Evolutionary conservation across 2,888 invertebrate species (phyloP).

Genomic region (Thera britannica): DNA sequence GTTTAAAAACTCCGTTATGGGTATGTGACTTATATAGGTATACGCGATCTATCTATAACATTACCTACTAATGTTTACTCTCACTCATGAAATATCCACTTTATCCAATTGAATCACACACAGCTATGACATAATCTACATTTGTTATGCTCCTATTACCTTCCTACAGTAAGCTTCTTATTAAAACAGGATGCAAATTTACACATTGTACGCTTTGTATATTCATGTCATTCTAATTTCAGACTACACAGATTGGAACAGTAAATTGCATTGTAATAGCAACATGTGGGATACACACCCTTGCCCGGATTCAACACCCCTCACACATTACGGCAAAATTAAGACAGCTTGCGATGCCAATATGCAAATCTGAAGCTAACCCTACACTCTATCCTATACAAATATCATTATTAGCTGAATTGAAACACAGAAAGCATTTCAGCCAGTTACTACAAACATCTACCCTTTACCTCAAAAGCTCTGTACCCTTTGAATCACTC

Average conservation of each 20-base stretch:
- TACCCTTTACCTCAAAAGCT: constrained; percentile 54
- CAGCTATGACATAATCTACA: not conserved
- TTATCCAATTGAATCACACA: not conserved
- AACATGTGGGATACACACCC: constrained; percentile 67
- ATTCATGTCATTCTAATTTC: constrained; percentile 64
- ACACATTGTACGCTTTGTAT: constrained; percentile 46
- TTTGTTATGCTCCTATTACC: not conserved
- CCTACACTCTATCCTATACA: constrained; percentile 44
- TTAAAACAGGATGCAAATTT: constrained; percentile 33
- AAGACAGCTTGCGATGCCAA: constrained; percentile 79
- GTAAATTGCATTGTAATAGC: constrained; percentile 76
- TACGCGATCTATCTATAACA: too few relatives aligned
- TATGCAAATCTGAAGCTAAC: constrained; percentile 70
- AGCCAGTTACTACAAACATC: constrained; percentile 38
- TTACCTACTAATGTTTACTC: not conserved
- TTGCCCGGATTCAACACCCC: constrained; percentile 43
- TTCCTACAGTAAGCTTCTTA: constrained; percentile 15
- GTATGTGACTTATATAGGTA: too few relatives aligned
- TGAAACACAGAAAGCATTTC: constrained; percentile 36
- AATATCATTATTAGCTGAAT: constrained; percentile 40
- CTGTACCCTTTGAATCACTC: constrained; percentile 72
- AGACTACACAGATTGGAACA: constrained; percentile 49
- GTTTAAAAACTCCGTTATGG: too few relatives aligned
- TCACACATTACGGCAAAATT: constrained; percentile 74
- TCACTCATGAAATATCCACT: too few relatives aligned